Evolutionary conservation across 2,888 invertebrate species (phyloP).

Genomic region (Cheilosia urbana): DNA sequence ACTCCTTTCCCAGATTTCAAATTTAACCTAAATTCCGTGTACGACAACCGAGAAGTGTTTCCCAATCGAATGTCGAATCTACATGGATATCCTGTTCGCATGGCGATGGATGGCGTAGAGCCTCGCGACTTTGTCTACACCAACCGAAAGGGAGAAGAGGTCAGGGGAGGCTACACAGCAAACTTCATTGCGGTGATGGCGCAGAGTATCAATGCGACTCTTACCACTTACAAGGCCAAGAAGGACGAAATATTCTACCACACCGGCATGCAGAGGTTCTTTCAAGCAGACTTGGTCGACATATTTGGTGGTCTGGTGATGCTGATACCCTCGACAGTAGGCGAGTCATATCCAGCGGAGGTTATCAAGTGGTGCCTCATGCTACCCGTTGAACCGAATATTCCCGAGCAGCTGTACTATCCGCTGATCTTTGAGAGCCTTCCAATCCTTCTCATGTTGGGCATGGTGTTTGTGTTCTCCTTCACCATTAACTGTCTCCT

Average conservation of each 20-base stretch:
- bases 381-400: constrained; percentile 34
- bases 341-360: constrained; percentile 27
- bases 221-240: neutral
- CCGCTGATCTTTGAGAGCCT: constrained; percentile 34
- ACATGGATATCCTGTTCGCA: constrained; percentile 17
- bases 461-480: constrained; percentile 39
- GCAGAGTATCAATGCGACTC: constrained; percentile 21
- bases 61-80: constrained; percentile 38
- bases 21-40: constrained; percentile 1
- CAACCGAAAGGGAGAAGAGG: constrained; percentile 23
- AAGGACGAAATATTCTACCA: constrained; percentile 14
- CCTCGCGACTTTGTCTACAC: constrained; percentile 36
- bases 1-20: constrained; percentile 31
- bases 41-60: constrained; percentile 16
- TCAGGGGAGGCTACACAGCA: constrained; percentile 17
- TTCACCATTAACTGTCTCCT: constrained; percentile 19
- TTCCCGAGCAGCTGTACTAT: constrained; percentile 44
- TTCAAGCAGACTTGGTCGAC: constrained; percentile 24
- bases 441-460: constrained; percentile 36
- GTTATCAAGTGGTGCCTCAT: constrained; percentile 35
- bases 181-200: constrained; percentile 18
- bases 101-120: constrained; percentile 36
- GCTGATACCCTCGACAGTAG: constrained; percentile 10
- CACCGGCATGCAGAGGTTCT: constrained; percentile 15
- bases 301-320: constrained; percentile 34